Percentiles rank a stretch among this genome's conserved stretches.
phyloP scores from a whole-genome alignment of 2,113 vertebrate genomes.

The Triplophysa siluroides region DNA sequence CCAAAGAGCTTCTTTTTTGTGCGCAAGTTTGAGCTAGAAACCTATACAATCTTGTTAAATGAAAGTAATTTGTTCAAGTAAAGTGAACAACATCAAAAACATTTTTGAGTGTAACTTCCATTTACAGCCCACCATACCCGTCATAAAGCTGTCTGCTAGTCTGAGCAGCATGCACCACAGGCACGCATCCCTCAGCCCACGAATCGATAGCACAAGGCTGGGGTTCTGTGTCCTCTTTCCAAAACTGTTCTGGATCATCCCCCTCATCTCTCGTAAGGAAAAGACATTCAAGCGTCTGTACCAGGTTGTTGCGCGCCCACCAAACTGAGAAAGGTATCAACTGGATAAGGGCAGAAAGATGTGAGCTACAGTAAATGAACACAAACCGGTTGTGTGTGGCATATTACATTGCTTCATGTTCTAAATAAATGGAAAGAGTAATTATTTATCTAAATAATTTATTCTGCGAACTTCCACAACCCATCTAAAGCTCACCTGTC shows the following conservation, averaged over 20 bases:
- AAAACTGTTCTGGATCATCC: conserved; percentile 52
- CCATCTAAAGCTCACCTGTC: conserved; percentile 62
- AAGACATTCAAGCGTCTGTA: conserved; percentile 66
- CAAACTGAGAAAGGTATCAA: conserved; percentile 70
- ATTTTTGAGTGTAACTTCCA: too few relatives aligned
- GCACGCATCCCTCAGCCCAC: conserved; percentile 68
- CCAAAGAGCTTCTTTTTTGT: too few relatives aligned
- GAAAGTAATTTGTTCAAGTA: too few relatives aligned
- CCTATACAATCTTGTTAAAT: too few relatives aligned
- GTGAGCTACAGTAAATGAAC: neutral
- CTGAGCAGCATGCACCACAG: neutral
- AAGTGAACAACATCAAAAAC: too few relatives aligned
- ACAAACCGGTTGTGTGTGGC: neutral
- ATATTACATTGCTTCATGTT: neutral
- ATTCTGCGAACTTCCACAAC: too few relatives aligned
- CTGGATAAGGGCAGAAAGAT: conserved; percentile 55
- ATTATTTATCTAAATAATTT: too few relatives aligned
- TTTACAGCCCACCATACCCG: conserved; percentile 58
- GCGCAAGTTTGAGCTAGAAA: too few relatives aligned
- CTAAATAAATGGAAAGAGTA: too few relatives aligned
- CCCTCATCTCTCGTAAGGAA: conserved; percentile 73
- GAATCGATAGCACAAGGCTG: conserved; percentile 53
- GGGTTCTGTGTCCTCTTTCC: conserved; percentile 71
- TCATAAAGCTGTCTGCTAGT: neutral
- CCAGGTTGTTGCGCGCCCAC: conserved; percentile 65